Evolutionary conservation across 1,140 invertebrate genomes (phyloP), one percentile per base, ranked within the genome.

Genomic region (Platyscapa corneri): DNA sequence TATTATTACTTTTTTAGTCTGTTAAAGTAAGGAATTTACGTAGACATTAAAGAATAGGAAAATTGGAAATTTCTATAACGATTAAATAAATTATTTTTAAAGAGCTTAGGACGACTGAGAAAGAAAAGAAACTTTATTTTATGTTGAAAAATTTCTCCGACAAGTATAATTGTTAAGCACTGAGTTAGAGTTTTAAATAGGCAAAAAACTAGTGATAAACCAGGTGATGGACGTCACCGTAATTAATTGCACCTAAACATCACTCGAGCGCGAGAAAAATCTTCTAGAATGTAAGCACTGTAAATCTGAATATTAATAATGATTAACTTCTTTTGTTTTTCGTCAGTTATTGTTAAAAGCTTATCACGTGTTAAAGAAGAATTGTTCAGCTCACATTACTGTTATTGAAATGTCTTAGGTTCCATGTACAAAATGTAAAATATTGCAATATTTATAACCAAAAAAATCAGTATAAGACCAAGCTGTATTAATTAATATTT

Each of bases 171-270:
- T 3, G 20, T 14, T 67, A 32, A 67, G 10, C 8, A 7, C 8
- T 67, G 30, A 32, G 27, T 34, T 67, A 6, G 12, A 46, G 42
- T 46, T 46, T 46, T 46, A 46, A 46, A 46, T 46, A 46, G 12
- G 42, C 42, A 46, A 53, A 53, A 53, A 53, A 53, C 16, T 53
- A 53, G 8, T 53, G 18, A 53, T 53, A 53, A 72, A 72, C 37
- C 46, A 53, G 14, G 56, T 23, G 23, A 32, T 76, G 72, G 82
- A 77, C 30, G 60, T 64, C 6, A 5, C n/a, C 3, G n/a, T n/a
- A 64, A 5, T 42, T 70, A 82, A 82, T 67, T 82, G 67, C 74
- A 67, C 80, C 56, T 82, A 75, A 83, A 56, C 53, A 83, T 75
- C 53, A 83, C 82, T 53, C 18, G 8, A 53, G 14, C 32, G 39